Evolutionary conservation across 2,888 invertebrate species (phyloP).

Genomic region (Parapristionchus giblindavisi): DNA sequence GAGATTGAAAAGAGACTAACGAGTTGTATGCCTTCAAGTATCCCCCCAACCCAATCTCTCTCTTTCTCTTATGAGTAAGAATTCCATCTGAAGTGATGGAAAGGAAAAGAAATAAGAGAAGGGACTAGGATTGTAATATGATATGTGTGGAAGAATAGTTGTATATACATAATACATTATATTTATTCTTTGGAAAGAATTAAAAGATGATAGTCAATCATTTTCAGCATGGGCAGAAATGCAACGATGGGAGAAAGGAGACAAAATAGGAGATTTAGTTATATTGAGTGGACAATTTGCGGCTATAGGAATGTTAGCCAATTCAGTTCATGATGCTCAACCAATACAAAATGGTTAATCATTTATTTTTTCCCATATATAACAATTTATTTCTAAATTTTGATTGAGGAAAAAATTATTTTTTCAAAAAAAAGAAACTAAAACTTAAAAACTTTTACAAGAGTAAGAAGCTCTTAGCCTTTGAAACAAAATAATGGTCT

Average conservation of each 20-base stretch:
- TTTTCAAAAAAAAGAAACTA: no score
- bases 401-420: not conserved
- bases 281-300: conserved; percentile 63
- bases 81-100: no score
- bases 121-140: not conserved
- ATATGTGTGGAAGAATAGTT: not conserved
- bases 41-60: not conserved
- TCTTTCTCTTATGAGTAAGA: no score
- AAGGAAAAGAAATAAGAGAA: no score
- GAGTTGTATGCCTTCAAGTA: not conserved
- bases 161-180: not conserved
- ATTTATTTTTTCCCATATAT: not conserved
- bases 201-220: not conserved
- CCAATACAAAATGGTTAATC: conserved; percentile 50
- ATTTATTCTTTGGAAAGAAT: not conserved
- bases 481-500: no score
- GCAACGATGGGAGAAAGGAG: conserved; percentile 65
- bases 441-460: no score
- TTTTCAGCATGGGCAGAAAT: conserved; percentile 66
- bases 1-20: not conserved
- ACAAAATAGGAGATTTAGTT: conserved; percentile 64
- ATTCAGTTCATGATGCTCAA: conserved; percentile 66
- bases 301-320: conserved; percentile 56
- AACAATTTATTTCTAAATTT: not conserved
- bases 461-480: no score